Evolutionary conservation across 2,797 vertebrate genomes (phyloP).

Genomic region (Scarus forsteni): DNA sequence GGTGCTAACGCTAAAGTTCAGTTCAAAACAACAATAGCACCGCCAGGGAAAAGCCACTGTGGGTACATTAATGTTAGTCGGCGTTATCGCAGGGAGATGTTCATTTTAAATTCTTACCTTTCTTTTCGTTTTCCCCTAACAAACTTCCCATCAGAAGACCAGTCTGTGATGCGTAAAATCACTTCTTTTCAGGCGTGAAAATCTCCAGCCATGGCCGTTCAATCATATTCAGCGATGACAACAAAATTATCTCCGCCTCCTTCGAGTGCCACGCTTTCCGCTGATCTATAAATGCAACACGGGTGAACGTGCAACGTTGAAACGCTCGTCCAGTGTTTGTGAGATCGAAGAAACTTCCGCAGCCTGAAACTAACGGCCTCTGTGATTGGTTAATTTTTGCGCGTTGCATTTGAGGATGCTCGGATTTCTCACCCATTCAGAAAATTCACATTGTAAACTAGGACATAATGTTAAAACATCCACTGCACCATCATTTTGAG

Average conservation of each 20-base stretch:
- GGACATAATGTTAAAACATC: background rate
- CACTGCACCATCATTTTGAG: too few relatives aligned
- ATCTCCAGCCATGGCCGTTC: slow-evolving; percentile 70
- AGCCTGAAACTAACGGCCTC: fast-evolving
- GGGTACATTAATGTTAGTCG: background rate
- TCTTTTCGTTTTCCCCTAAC: background rate
- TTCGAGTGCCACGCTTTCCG: background rate
- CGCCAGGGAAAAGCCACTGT: slow-evolving; percentile 6
- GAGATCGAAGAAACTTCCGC: slow-evolving; percentile 1
- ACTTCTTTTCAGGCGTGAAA: slow-evolving; percentile 76
- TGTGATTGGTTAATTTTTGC: slow-evolving; percentile 54
- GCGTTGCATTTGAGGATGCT: slow-evolving; percentile 43
- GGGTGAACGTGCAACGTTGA: fast-evolving
- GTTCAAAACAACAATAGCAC: slow-evolving; percentile 74
- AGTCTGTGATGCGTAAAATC: slow-evolving; percentile 33
- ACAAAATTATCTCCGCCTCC: slow-evolving; percentile 64
- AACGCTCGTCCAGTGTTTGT: background rate
- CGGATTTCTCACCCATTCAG: fast-evolving
- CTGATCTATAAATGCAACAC: slow-evolving; percentile 1
- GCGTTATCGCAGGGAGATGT: too few relatives aligned
- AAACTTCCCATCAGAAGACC: slow-evolving; percentile 47
- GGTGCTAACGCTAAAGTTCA: slow-evolving; percentile 48
- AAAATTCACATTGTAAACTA: background rate
- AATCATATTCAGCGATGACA: slow-evolving; percentile 74
- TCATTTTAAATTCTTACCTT: slow-evolving; percentile 42